Conservation (phyloP, 37 sponge, comb jelly and placozoan genomes). For the Corticium candelabrum region DNA sequence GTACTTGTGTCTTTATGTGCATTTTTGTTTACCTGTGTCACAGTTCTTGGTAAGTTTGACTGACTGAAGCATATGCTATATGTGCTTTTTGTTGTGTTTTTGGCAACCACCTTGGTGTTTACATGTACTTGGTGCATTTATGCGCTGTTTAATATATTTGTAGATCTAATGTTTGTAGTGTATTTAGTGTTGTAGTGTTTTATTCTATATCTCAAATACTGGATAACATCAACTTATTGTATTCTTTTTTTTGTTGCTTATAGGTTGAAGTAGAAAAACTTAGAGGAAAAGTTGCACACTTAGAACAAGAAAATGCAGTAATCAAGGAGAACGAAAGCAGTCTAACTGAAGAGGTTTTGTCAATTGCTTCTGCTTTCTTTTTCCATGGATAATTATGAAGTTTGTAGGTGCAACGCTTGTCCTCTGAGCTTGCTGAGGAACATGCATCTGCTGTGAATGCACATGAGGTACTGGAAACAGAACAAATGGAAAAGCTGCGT, state of each 20-base stretch:
- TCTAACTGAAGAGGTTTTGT: not conserved
- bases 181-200: too few species aligned
- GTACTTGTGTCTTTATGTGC: slow-evolving; percentile 1
- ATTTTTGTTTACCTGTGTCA: slow-evolving; percentile 6
- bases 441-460: slow-evolving; percentile 30
- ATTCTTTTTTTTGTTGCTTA: too few species aligned
- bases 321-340: not conserved
- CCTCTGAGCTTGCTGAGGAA: slow-evolving; percentile 47
- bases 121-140: too few species aligned
- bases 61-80: too few species aligned
- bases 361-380: too few species aligned
- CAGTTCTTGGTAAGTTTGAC: too few species aligned
- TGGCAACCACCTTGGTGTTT: too few species aligned
- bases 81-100: too few species aligned
- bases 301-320: not conserved
- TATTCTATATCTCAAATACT: too few species aligned
- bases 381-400: not conserved
- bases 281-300: not conserved
- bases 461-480: slow-evolving; percentile 58
- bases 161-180: too few species aligned
- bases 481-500: slow-evolving; percentile 68
- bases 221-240: too few species aligned
- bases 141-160: not conserved
- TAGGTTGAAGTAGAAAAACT: not conserved
- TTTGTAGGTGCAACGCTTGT: slow-evolving; percentile 42